phyloP scores from a whole-genome alignment of 2,113 vertebrate genomes.

The Rattus norvegicus region DNA sequence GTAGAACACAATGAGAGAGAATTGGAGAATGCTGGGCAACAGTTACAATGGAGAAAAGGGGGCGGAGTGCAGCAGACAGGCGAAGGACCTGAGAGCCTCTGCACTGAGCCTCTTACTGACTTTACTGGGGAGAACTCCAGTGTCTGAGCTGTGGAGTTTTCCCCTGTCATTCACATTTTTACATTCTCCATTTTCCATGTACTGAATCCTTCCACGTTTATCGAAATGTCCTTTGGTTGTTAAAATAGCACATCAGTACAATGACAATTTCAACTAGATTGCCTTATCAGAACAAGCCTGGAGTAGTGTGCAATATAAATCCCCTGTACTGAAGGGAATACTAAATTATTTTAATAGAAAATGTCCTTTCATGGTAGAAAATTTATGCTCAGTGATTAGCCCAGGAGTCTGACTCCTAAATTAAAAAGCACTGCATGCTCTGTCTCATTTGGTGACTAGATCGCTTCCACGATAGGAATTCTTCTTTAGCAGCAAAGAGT shows the following conservation, averaged over 20 bases:
- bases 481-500: background rate
- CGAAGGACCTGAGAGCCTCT: background rate
- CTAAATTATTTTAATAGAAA: slow-evolving; percentile 43
- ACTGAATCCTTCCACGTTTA: background rate
- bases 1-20: background rate
- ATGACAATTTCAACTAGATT: background rate
- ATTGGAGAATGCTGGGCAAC: background rate
- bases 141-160: background rate
- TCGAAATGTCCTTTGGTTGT: background rate
- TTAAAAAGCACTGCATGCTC: background rate
- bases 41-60: background rate
- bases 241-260: background rate
- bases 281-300: background rate
- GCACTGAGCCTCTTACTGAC: background rate
- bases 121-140: background rate
- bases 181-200: background rate
- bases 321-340: background rate
- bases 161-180: background rate
- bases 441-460: slow-evolving; percentile 1
- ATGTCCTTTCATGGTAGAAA: background rate
- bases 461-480: background rate
- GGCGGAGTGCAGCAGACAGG: background rate
- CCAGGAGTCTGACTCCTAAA: background rate
- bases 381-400: slow-evolving; percentile 42
- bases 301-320: background rate